A percentile compares a stretch with the other conserved stretches of the same genome.
Conservation (phyloP, 2,113 vertebrate species). For the Myotis davidii region DNA sequence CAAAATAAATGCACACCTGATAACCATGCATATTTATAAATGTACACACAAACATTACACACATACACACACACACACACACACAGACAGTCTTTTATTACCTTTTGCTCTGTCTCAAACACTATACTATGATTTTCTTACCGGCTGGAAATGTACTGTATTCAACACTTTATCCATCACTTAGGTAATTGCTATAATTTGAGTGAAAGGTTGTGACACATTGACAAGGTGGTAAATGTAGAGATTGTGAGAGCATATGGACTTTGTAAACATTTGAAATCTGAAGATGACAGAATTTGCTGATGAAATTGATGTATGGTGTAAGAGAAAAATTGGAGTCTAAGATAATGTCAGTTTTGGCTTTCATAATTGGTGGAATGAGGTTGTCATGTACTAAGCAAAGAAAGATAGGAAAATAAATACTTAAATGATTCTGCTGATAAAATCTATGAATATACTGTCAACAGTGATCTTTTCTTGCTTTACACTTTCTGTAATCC, state of each 20-base stretch:
- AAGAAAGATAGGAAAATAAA: not conserved
- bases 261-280: not conserved
- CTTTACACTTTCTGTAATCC: not conserved
- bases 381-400: not conserved
- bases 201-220: not conserved
- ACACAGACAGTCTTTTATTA: not conserved
- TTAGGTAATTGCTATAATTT: not conserved
- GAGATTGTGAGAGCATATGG: not conserved
- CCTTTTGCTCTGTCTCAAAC: not conserved
- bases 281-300: not conserved
- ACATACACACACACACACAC: no score
- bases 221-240: not conserved
- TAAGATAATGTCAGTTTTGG: not conserved
- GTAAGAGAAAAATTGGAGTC: not conserved
- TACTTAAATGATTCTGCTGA: not conserved
- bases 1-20: not conserved
- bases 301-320: not conserved
- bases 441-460: not conserved
- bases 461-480: not conserved
- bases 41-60: not conserved
- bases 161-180: not conserved
- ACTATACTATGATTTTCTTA: not conserved
- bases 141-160: not conserved
- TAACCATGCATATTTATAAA: not conserved
- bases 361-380: not conserved